phyloP scores from a whole-genome alignment of 2,888 invertebrate genomes.

The Silvanus unidentatus region DNA sequence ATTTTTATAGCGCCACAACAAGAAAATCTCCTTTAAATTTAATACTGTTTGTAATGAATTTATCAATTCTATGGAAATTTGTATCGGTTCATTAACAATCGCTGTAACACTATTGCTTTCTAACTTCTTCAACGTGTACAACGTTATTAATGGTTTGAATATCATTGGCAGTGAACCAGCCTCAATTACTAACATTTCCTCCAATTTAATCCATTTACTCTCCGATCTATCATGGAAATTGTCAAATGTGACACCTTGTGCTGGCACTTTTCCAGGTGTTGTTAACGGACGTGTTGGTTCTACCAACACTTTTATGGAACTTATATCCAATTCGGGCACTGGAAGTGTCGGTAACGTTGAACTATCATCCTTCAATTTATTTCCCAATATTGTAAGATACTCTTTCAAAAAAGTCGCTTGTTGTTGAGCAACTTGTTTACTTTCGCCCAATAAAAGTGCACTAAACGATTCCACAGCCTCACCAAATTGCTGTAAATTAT shows the following conservation, averaged over 20 bases:
- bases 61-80: constrained; percentile 66
- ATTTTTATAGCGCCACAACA: constrained; percentile 65
- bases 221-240: constrained; percentile 32
- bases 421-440: constrained; percentile 65
- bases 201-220: constrained; percentile 64
- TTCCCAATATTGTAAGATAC: constrained; percentile 75
- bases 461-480: constrained; percentile 72
- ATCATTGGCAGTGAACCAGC: constrained; percentile 61
- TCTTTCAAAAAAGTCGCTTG: constrained; percentile 80
- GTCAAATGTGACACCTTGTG: constrained; percentile 48
- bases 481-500: constrained; percentile 66
- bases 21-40: constrained; percentile 61
- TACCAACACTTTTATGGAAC: constrained; percentile 64
- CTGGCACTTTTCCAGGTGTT: constrained; percentile 52
- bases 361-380: constrained; percentile 41
- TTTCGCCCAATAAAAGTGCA: constrained; percentile 65
- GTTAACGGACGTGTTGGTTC: constrained; percentile 55
- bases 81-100: constrained; percentile 76
- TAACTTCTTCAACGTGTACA: constrained; percentile 64
- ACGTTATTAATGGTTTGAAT: constrained; percentile 71
- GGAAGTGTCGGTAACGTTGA: constrained; percentile 54
- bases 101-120: constrained; percentile 62
- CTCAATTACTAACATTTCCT: constrained; percentile 69
- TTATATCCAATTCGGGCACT: constrained; percentile 65
- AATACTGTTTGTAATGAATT: constrained; percentile 72